Conservation (phyloP, 2,113 vertebrate genomes). For the Struthio camelus region DNA sequence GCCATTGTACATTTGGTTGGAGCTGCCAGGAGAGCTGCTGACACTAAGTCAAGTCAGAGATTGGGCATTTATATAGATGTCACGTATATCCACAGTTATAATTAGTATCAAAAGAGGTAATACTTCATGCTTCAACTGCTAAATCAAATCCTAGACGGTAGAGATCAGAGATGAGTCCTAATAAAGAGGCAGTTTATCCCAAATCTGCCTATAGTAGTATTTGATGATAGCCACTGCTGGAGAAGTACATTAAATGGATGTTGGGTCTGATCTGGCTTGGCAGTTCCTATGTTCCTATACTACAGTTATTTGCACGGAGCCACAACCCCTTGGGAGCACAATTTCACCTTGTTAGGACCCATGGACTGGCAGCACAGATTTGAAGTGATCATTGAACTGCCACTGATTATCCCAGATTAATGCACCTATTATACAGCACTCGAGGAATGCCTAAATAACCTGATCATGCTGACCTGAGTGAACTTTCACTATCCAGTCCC, state of each 20-base stretch:
- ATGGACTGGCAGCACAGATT: background rate
- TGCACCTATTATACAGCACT: background rate
- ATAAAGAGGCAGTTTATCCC: background rate
- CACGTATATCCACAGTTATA: background rate
- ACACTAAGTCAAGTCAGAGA: background rate
- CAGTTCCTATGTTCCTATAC: background rate
- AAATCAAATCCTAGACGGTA: background rate
- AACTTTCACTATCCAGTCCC: constrained; percentile 10
- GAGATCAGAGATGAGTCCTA: background rate
- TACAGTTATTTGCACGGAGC: background rate
- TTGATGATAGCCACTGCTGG: background rate
- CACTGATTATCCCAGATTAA: background rate
- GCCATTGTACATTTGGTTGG: background rate
- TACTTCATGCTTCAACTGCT: background rate
- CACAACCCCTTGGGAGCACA: background rate
- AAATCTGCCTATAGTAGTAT: background rate
- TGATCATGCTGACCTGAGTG: background rate
- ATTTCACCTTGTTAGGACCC: background rate
- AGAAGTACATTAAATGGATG: background rate
- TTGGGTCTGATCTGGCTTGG: background rate
- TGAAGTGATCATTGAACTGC: background rate
- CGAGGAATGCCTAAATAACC: background rate
- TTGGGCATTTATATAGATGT: background rate
- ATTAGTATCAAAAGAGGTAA: background rate
- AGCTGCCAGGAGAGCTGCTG: background rate